Evolutionary conservation across 2,797 vertebrate species (phyloP), one percentile per base, ranked within the genome.

Genomic region (Pygocentrus nattereri): DNA sequence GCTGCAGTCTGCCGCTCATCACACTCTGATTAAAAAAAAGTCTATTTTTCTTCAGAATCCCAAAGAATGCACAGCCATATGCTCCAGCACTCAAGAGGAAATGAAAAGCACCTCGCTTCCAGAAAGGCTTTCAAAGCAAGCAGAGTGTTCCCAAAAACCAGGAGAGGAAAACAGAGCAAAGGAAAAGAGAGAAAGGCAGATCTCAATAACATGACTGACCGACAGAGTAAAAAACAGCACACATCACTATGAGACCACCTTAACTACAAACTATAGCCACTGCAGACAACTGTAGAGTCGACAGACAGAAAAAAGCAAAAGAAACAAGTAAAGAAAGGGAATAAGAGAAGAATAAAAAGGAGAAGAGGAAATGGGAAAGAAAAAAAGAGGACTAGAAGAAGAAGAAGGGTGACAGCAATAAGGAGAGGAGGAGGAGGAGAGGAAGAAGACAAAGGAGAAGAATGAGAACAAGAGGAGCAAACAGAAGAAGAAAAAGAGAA

Each of bases 21-120:
- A 59, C 5, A 68, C 49, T 82, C 49, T 73, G 41, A 61, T 73
- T 3, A 19, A 65, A 72, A 65, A 76, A 64, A 74, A 12, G 4
- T 52, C 74, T 78, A 49, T 58, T 82, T 84, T 54, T 27, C 52
- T 52, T 31, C 21, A 56, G 62, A 83, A 76, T 72, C 10, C 58
- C 54, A 30, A 38, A 23, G 12, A 78, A 38, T n/a, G 59, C 30
- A 50, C 58, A 62, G 80, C 52, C 34, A 41, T 18, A 70, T 31
- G 18, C 19, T 73, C 67, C 44, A 73, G 52, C 34, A 58, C 73
- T 30, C 50, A 64, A 67, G 56, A 58, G 75, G 13, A 85, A 91
- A 91, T 90, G 68, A 87, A 88, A 89, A 89, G 80, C 88, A 88
- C 83, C 90, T 85, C 2, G 50, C 84, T 91, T 88, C 79, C 67